Evolutionary conservation across 2,888 invertebrate species (phyloP).

Genomic region (Polydrusus pterygomalis): DNA sequence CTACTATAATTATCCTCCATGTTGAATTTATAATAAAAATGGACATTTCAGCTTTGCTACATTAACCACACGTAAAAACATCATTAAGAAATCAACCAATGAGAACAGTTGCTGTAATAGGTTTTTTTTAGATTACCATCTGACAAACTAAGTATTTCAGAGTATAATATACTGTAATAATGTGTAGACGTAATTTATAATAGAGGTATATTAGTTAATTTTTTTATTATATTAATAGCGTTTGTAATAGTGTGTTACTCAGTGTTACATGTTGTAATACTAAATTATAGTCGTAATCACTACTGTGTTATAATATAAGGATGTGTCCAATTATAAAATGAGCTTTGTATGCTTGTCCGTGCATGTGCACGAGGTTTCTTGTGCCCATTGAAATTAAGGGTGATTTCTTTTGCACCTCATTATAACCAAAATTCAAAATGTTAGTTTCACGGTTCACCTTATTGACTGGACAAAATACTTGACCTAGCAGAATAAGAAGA

Average conservation of each 20-base stretch:
- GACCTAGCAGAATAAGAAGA: too few species aligned
- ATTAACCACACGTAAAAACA: conserved; percentile 72
- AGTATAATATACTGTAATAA: conserved; percentile 53
- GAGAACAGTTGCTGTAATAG: conserved; percentile 70
- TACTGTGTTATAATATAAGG: not conserved
- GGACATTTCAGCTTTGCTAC: conserved; percentile 68
- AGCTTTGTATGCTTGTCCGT: not conserved
- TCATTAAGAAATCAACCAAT: conserved; percentile 72
- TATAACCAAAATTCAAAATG: too few species aligned
- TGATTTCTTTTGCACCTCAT: too few species aligned
- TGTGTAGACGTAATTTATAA: conserved; percentile 38
- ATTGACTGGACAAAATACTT: too few species aligned
- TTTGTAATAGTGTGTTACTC: conserved; percentile 34
- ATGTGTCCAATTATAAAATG: conserved; percentile 5
- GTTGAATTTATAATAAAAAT: conserved; percentile 72
- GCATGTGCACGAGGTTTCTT: too few species aligned
- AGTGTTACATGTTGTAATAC: conserved; percentile 41
- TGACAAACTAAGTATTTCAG: conserved; percentile 56
- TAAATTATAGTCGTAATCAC: conserved; percentile 15
- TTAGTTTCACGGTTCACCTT: too few species aligned
- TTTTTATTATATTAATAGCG: conserved; percentile 49
- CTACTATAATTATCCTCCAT: conserved; percentile 69
- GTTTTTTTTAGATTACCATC: conserved; percentile 67
- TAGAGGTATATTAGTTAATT: conserved; percentile 29
- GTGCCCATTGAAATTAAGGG: too few species aligned